phyloP scores from a whole-genome alignment of 2,797 vertebrate species.

The Gila robusta region DNA sequence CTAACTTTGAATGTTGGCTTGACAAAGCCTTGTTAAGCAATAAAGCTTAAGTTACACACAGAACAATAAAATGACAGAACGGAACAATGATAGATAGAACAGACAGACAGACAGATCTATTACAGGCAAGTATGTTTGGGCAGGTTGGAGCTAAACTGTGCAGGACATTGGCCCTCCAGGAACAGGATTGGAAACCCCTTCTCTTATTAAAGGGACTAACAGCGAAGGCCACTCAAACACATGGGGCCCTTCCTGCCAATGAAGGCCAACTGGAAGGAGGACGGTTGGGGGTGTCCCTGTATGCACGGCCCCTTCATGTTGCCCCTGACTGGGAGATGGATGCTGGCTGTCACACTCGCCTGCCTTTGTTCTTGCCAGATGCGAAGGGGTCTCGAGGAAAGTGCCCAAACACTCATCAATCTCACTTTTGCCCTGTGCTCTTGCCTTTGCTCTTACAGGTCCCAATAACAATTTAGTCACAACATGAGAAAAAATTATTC shows the following conservation, averaged over 20 bases:
- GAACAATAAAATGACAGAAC: neutral
- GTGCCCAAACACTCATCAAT: conserved; percentile 83
- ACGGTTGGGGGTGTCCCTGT: conserved; percentile 47
- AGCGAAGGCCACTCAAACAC: conserved; percentile 20
- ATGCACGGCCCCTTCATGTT: conserved; percentile 62
- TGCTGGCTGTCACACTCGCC: conserved; percentile 80
- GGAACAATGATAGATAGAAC: neutral
- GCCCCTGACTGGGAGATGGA: conserved; percentile 80
- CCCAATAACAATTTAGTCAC: conserved; percentile 79
- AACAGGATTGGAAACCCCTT: neutral
- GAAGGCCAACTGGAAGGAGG: conserved; percentile 29
- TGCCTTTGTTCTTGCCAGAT: conserved; percentile 80
- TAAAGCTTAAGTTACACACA: neutral
- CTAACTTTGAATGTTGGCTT: neutral
- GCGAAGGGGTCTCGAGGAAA: conserved; percentile 77
- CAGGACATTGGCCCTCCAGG: neutral
- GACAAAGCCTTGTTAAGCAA: neutral
- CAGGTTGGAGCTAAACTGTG: neutral
- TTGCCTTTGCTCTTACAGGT: conserved; percentile 67
- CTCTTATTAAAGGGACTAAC: conserved; percentile 2
- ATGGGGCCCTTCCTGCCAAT: conserved; percentile 13
- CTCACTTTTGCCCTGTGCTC: conserved; percentile 78
- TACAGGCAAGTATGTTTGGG: neutral
- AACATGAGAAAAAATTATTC: conserved; percentile 70
- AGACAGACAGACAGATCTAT: neutral